A percentile compares a stretch with the other conserved stretches of the same genome.
phyloP scores from a whole-genome alignment of 2,113 vertebrate genomes.

The Phocoena sinus region DNA sequence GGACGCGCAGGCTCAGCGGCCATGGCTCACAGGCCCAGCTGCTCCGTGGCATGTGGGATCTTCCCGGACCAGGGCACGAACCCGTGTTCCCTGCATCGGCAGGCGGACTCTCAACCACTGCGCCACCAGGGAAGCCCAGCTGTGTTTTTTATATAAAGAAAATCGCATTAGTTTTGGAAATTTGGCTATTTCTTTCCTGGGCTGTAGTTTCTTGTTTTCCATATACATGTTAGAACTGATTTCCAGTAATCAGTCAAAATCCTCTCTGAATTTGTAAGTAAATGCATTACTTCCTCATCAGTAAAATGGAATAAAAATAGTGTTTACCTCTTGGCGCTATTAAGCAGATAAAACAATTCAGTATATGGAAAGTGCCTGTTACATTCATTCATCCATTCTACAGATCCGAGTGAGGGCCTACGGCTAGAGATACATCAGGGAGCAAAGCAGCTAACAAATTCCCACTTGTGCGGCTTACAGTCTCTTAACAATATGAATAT shows the following conservation, averaged over 20 bases:
- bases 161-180: not conserved
- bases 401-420: not conserved
- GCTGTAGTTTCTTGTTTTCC: not conserved
- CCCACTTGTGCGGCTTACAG: accelerated
- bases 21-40: no score
- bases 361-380: not conserved
- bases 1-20: no score
- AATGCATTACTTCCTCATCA: not conserved
- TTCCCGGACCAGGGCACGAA: no score
- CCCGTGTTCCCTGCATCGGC: no score
- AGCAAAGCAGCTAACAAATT: not conserved
- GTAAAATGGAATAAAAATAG: not conserved
- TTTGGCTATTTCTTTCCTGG: not conserved
- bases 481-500: not conserved
- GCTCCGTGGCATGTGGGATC: no score
- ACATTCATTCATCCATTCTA: not conserved
- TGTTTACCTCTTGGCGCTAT: not conserved
- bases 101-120: no score
- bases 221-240: not conserved
- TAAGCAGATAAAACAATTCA: not conserved
- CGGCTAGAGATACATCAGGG: not conserved
- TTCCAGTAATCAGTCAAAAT: not conserved
- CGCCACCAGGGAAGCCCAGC: no score
- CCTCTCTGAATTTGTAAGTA: not conserved
- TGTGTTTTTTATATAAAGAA: not conserved